Base-by-base conservation (phyloP, 2,797 vertebrate genomes). In the Crypturellus tataupa region DNA sequence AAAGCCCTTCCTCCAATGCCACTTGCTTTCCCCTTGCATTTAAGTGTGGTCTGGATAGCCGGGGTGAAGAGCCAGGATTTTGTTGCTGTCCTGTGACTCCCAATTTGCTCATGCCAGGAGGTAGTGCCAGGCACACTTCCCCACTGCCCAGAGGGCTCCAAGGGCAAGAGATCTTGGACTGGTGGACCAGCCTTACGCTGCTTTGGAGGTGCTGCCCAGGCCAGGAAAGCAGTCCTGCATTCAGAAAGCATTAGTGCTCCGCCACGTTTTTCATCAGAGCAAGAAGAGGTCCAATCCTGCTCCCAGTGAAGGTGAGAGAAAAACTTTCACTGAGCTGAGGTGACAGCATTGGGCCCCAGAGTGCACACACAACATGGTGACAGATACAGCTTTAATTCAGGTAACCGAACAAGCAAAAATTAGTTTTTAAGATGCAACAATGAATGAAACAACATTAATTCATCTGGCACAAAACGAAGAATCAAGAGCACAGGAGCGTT, bases 371-470 rank as follows among this genome's bases (percentile, higher is more conserved):
- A 75, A 80, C 79, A 64, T 1, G 59, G 78, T 16, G 23, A 96
- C 81, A 56, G 79, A 94, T 93, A 94, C 58, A 91, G 96, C 93
- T 95, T 83, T 39, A 95, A 81, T 96, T 97, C 82, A 83, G 75
- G 58, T 67, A 89, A 73, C 73, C 39, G 58, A 95, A 95, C 91
- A 94, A 94, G 96, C 55, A 86, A 39, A 79, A 90, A 95, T 97
- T 98, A 98, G 97, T 97, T 88, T 83, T 81, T 89, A 91, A 89
- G 97, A 97, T 94, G 95, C 60, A 88, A 78, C 68, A 86, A 93
- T 56, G 70, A 95, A 93, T 79, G 68, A 84, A 93, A 96, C 31
- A 12, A 90, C 2, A 19, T 97, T 93, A 97, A 90, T 89, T 96
- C 47, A 80, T 71, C 77, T 85, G 89, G 96, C 55, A 83, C 1